Conservation (phyloP, 2,888 invertebrate species). For the Petrolisthes cinctipes region DNA sequence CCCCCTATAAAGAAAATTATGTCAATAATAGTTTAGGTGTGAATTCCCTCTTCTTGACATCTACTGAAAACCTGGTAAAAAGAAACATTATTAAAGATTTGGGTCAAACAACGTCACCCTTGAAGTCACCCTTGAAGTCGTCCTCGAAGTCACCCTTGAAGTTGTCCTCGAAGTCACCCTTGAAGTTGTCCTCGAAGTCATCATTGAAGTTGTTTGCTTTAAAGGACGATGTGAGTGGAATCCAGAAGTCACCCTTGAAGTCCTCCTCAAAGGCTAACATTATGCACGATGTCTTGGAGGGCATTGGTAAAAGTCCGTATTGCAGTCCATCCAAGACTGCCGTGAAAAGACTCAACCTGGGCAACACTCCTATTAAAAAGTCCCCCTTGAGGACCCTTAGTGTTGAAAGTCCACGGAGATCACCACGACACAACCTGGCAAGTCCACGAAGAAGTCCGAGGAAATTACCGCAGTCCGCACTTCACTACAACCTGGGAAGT, state of each 20-base stretch:
- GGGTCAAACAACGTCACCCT: too few species aligned
- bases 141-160: too few species aligned
- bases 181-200: neutral
- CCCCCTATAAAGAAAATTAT: too few species aligned
- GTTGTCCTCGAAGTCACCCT: neutral
- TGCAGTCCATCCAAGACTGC: slow-evolving; percentile 27
- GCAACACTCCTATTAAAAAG: slow-evolving; percentile 25
- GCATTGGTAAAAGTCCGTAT: neutral
- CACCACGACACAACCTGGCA: slow-evolving; percentile 40
- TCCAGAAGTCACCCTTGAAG: neutral
- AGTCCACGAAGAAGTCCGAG: slow-evolving; percentile 30
- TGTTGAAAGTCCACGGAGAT: slow-evolving; percentile 34
- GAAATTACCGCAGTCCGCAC: slow-evolving; percentile 32
- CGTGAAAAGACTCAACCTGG: slow-evolving; percentile 29
- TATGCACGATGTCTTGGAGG: neutral
- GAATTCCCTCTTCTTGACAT: too few species aligned
- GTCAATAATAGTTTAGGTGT: too few species aligned
- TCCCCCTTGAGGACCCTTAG: slow-evolving; percentile 40
- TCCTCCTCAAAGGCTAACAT: neutral
- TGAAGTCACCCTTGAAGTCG: too few species aligned
- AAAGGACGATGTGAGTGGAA: neutral
- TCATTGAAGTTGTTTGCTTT: too few species aligned
- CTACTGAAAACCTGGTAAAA: too few species aligned
- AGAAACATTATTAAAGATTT: too few species aligned
- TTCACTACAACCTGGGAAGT: slow-evolving; percentile 8